Percentiles rank a stretch among this genome's conserved stretches.
Conservation (phyloP, 2,113 vertebrate species). For the Tinamus guttatus region DNA sequence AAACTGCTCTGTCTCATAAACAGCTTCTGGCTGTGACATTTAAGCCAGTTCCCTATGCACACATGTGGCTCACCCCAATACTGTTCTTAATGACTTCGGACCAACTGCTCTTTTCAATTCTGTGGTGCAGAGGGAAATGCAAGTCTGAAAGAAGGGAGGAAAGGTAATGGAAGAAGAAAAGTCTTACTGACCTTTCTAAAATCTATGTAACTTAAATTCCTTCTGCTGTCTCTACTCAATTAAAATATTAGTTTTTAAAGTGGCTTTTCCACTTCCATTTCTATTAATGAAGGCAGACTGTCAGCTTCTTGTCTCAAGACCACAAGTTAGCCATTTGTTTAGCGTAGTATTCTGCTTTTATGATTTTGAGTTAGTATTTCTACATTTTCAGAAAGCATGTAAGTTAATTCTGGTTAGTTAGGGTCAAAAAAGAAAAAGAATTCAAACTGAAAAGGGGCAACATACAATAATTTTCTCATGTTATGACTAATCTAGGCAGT, state of each 20-base stretch:
- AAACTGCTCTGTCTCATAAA: conserved; percentile 61
- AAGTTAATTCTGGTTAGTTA: background rate
- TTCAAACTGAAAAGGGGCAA: background rate
- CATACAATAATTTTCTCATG: background rate
- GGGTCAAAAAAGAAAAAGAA: background rate
- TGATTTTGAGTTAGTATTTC: background rate
- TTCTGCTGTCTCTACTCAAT: background rate
- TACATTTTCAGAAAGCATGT: background rate
- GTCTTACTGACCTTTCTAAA: conserved; percentile 29
- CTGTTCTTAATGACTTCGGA: conserved; percentile 56
- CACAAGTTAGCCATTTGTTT: background rate
- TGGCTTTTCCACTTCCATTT: background rate
- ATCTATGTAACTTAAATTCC: background rate
- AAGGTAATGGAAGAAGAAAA: background rate
- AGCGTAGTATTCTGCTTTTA: background rate
- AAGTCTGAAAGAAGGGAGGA: conserved; percentile 1
- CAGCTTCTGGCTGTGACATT: conserved; percentile 65
- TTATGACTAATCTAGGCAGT: background rate
- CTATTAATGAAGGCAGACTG: background rate
- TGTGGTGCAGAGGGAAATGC: conserved; percentile 57
- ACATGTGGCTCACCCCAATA: conserved; percentile 52
- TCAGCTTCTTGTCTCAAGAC: background rate
- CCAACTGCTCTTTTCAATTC: conserved; percentile 50
- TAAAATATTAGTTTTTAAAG: background rate
- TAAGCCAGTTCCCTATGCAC: conserved; percentile 50